A percentile compares a stretch with the other conserved stretches of the same genome.
Evolutionary conservation across 2,888 invertebrate species (phyloP).

Genomic region (Achlya flavicornis): DNA sequence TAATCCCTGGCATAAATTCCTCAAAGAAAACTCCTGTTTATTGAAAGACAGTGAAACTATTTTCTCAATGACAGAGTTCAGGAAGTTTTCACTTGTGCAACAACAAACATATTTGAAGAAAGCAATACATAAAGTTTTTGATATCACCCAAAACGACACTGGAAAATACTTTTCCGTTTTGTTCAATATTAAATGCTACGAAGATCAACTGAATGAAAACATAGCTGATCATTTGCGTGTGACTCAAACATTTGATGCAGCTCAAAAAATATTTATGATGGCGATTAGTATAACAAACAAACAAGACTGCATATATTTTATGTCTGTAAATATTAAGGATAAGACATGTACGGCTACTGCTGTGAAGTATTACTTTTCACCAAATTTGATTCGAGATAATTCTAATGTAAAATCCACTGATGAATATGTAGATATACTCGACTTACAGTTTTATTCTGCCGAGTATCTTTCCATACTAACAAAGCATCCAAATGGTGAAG

Average conservation of each 20-base stretch:
- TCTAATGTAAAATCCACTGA: slow-evolving; percentile 45
- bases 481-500: slow-evolving; percentile 76
- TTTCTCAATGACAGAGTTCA: slow-evolving; percentile 89
- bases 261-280: slow-evolving; percentile 78
- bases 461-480: slow-evolving; percentile 89
- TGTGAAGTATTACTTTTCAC: slow-evolving; percentile 81
- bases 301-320: slow-evolving; percentile 75
- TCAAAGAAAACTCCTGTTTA: slow-evolving; percentile 89
- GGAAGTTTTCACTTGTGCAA: slow-evolving; percentile 91
- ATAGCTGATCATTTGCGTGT: slow-evolving; percentile 61
- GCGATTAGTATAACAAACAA: slow-evolving; percentile 68
- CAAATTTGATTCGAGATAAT: slow-evolving; percentile 62
- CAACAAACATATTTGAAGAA: slow-evolving; percentile 89
- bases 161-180: slow-evolving; percentile 85
- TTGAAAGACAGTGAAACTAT: slow-evolving; percentile 87
- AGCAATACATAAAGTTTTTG: slow-evolving; percentile 87
- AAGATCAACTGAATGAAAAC: slow-evolving; percentile 51
- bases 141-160: slow-evolving; percentile 85
- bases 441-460: slow-evolving; percentile 90
- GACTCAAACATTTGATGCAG: slow-evolving; percentile 77
- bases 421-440: slow-evolving; percentile 81
- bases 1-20: slow-evolving; percentile 91
- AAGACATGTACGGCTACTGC: slow-evolving; percentile 71
- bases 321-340: slow-evolving; percentile 76
- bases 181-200: slow-evolving; percentile 79